Evolutionary conservation across 2,888 invertebrate genomes (phyloP).

Genomic region (Eulithis prunata): DNA sequence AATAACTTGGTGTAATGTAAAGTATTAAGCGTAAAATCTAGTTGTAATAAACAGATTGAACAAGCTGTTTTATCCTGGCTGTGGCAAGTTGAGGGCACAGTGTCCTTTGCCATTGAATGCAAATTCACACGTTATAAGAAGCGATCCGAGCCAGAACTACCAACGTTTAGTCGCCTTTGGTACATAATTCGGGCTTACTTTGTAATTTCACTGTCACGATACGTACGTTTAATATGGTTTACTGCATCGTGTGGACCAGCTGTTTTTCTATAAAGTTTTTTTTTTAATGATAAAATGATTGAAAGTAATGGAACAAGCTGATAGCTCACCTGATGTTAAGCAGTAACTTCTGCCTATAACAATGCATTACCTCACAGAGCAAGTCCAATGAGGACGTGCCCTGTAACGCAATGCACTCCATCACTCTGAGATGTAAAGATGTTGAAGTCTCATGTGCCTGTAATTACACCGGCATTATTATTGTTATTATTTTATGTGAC

Average conservation of each 20-base stretch:
- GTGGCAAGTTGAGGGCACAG: slow-evolving; percentile 39
- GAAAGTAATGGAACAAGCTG: no score
- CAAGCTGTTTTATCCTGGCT: slow-evolving; percentile 18
- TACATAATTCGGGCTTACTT: slow-evolving; percentile 76
- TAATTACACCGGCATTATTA: no score
- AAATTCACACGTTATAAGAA: slow-evolving; percentile 80
- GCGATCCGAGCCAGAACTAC: slow-evolving; percentile 78
- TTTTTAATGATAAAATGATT: no score
- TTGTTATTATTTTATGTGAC: slow-evolving; percentile 17
- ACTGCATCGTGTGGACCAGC: slow-evolving; percentile 37
- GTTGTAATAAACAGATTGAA: background rate
- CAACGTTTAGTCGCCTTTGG: slow-evolving; percentile 82
- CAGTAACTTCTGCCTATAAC: no score
- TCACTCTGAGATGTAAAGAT: no score
- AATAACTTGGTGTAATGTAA: no score
- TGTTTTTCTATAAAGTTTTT: slow-evolving; percentile 36
- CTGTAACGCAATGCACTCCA: no score
- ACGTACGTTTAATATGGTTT: slow-evolving; percentile 50
- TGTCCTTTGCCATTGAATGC: slow-evolving; percentile 82
- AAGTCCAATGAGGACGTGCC: no score
- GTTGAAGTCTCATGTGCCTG: no score
- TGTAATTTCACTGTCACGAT: slow-evolving; percentile 65
- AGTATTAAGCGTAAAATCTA: no score
- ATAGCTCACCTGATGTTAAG: no score
- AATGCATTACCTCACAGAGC: no score